phyloP scores from a whole-genome alignment of 2,113 vertebrate genomes.

The Caretta caretta region DNA sequence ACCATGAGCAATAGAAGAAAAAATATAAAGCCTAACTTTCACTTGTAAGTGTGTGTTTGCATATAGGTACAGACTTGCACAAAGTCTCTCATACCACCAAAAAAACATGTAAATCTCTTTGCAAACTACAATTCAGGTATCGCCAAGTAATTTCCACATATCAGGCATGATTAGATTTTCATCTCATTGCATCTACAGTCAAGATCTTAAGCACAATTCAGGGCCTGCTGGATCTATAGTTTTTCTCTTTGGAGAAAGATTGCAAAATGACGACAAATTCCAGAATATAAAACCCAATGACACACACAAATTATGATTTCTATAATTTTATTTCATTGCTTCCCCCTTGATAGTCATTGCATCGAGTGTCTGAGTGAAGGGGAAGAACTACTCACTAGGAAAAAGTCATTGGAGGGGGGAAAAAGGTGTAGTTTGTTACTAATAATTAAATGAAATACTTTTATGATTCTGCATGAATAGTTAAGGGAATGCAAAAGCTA shows the following conservation, averaged over 20 bases:
- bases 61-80: neutral
- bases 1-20: conserved; percentile 5
- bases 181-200: neutral
- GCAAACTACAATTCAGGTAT: neutral
- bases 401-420: neutral
- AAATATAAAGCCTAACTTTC: neutral
- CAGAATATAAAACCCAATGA: too few species aligned
- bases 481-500: neutral
- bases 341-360: neutral
- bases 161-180: neutral
- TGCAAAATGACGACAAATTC: too few species aligned
- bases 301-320: neutral
- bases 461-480: too few species aligned
- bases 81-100: neutral
- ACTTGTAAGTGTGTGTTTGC: conserved; percentile 19
- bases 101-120: neutral
- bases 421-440: neutral
- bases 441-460: neutral
- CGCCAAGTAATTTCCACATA: neutral
- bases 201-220: neutral
- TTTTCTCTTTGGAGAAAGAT: too few species aligned
- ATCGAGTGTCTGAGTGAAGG: neutral
- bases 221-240: too few species aligned
- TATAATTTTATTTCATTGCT: neutral
- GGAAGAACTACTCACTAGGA: neutral